Base-by-base conservation (phyloP, 2,888 invertebrate genomes). In the Carterocephalus palaemon region DNA sequence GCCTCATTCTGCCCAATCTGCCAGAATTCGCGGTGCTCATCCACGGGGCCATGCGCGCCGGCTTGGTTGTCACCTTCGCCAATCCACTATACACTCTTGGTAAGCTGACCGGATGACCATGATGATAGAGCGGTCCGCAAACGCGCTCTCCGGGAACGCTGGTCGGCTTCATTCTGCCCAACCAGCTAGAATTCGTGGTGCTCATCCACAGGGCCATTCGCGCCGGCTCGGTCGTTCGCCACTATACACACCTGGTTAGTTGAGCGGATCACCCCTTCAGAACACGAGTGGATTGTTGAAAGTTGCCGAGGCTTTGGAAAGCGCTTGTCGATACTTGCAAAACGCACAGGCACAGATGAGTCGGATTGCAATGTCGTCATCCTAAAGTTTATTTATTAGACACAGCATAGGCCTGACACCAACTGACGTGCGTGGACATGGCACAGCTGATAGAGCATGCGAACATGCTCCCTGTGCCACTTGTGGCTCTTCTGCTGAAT, bases 31-130 rank as follows among this genome's bases (percentile, higher is more conserved):
- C 89, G 5, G 87, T 91, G 13, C 81, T 90, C n/a, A 89, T 91
- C 32, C 89, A 90, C 56, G 92, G 92, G 2, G 90, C 91, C 28
- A 81, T 92, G 65, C 84, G 87, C 51, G 92, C 92, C 1, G 92
- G 92, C 0, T 70, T 92, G 1, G 83, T 89, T 1, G 90, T 91
- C 7, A 92, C 92, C 0, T 92, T 92, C 57, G 91, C 90, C 2
- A 92, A 92, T 65, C 92, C 92, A 0, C 72, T 92, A 23, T 92
- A 91, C 63, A 92, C 92, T 6, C 85, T 89, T 64, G 90, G 91
- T 91, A 71, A 72, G 62, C n/a, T n/a, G n/a, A n/a, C n/a, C n/a
- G n/a, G 85, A 80, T 90, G 62, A 76, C 88, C 39, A 75, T 88
- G 77, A 75, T 91, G 74, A 79, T 90, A 31, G 83, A 88, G 42